Conservation (phyloP, 2,888 invertebrate genomes). For the Coelinius sp. region DNA sequence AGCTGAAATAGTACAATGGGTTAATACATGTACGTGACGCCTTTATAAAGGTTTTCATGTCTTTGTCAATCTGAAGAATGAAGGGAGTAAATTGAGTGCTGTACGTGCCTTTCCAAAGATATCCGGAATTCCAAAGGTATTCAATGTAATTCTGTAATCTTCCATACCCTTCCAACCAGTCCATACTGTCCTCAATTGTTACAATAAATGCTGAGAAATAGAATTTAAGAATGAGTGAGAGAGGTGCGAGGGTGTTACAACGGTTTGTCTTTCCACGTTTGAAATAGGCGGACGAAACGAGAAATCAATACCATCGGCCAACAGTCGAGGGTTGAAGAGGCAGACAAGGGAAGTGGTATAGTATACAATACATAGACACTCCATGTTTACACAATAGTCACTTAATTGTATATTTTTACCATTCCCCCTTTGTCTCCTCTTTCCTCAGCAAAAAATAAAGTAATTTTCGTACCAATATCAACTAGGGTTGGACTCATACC, state of each 20-base stretch:
- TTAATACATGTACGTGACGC: slow-evolving; percentile 11
- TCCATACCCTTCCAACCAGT: neutral
- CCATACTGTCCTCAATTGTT: neutral
- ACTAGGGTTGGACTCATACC: too few species aligned
- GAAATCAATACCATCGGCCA: slow-evolving; percentile 64
- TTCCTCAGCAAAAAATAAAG: neutral
- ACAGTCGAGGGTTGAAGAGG: slow-evolving; percentile 48
- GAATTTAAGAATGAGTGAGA: slow-evolving; percentile 18
- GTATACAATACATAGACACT: neutral
- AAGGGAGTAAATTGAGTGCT: neutral
- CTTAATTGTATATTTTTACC: slow-evolving; percentile 20
- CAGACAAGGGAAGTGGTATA: slow-evolving; percentile 20
- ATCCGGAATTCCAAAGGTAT: slow-evolving; percentile 32
- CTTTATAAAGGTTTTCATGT: neutral
- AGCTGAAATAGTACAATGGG: slow-evolving; percentile 11
- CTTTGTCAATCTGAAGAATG: neutral
- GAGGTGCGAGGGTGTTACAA: slow-evolving; percentile 26
- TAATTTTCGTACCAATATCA: neutral
- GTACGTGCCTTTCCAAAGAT: slow-evolving; percentile 8
- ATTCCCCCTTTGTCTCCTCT: too few species aligned
- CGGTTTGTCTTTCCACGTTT: slow-evolving; percentile 63
- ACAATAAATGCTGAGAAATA: slow-evolving; percentile 37
- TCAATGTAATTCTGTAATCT: slow-evolving; percentile 40
- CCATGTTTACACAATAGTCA: slow-evolving; percentile 13
- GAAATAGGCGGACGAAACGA: slow-evolving; percentile 61